phyloP scores from a whole-genome alignment of 2,888 invertebrate species.

The Byasa hedistus region DNA sequence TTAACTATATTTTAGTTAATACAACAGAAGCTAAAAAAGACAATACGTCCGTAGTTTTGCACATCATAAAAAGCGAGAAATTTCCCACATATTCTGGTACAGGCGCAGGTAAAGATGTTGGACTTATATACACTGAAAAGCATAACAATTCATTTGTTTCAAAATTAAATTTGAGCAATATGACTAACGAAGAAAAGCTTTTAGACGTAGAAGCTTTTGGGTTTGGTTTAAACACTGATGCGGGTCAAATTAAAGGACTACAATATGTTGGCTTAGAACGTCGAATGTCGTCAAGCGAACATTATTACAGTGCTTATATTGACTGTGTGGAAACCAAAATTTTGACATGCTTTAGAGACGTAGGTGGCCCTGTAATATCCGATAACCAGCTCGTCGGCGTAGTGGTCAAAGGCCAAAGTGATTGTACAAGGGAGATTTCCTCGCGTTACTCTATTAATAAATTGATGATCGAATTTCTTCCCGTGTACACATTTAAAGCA shows the following conservation, averaged over 20 bases:
- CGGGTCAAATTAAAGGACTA: conserved; percentile 52
- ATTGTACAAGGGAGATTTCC: conserved; percentile 61
- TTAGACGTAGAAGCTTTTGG: conserved; percentile 60
- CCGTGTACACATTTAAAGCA: conserved; percentile 59
- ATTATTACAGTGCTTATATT: conserved; percentile 49
- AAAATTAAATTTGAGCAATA: conserved; percentile 60
- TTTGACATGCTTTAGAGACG: conserved; percentile 65
- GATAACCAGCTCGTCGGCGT: conserved; percentile 65
- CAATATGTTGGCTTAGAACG: conserved; percentile 65
- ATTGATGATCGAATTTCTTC: conserved; percentile 55
- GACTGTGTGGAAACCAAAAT: conserved; percentile 70
- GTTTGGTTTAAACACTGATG: conserved; percentile 64
- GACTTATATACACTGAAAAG: conserved; percentile 62
- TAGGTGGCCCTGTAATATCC: conserved; percentile 62
- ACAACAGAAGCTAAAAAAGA: conserved; percentile 57
- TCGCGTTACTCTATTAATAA: conserved; percentile 60
- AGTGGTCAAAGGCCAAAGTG: conserved; percentile 53
- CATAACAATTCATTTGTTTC: conserved; percentile 56
- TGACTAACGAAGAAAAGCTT: conserved; percentile 45
- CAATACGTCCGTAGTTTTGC: conserved; percentile 47
- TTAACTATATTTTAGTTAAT: conserved; percentile 61
- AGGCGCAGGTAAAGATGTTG: conserved; percentile 57
- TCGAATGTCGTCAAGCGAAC: conserved; percentile 37
- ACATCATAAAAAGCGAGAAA: conserved; percentile 57
- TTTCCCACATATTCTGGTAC: conserved; percentile 57